A percentile compares a stretch with the other conserved stretches of the same genome.
These are phyloP conservation scores for Rhizomys pruinosus DNA, from an alignment of 2,113 vertebrate genomes.

Conservation along the genomic window DNA sequence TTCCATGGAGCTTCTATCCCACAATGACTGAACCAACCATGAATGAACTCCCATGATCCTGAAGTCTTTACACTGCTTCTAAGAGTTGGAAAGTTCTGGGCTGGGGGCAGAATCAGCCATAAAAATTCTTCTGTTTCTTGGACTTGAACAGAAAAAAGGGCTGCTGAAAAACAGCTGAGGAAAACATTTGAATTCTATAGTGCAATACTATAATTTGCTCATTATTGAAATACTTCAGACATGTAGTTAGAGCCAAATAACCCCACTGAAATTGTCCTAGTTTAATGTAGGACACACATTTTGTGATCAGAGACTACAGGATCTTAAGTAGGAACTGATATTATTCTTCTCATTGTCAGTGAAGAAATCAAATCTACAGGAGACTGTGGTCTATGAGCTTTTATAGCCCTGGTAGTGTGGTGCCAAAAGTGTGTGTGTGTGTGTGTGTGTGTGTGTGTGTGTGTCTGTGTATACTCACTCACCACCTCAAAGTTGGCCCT, in stretches of 20 bases:
- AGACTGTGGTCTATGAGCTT: not conserved
- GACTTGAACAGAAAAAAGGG: conserved; percentile 59
- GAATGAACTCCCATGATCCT: not conserved
- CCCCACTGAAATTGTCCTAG: not conserved
- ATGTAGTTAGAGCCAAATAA: conserved; percentile 49
- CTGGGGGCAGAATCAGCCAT: not conserved
- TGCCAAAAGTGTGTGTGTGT: no score
- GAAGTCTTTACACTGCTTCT: conserved; percentile 50
- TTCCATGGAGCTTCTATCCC: not conserved
- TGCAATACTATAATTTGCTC: conserved; percentile 38
- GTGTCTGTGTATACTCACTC: no score
- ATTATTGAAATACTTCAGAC: conserved; percentile 57
- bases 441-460: no score
- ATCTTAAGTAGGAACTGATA: conserved; percentile 13
- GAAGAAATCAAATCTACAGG: not conserved
- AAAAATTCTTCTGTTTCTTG: conserved; percentile 52
- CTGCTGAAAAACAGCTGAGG: conserved; percentile 64
- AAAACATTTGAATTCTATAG: conserved; percentile 49
- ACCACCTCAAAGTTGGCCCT: not conserved
- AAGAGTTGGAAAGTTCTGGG: conserved; percentile 40
- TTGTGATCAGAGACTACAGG: conserved; percentile 38
- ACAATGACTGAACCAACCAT: conserved; percentile 42
- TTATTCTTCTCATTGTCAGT: conserved; percentile 20
- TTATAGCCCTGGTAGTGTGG: not conserved
- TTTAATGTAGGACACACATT: conserved; percentile 56